These are phyloP conservation scores for Troides oblongomaculatus DNA, from an alignment of 2,888 invertebrate species.

Conservation along the genomic window DNA sequence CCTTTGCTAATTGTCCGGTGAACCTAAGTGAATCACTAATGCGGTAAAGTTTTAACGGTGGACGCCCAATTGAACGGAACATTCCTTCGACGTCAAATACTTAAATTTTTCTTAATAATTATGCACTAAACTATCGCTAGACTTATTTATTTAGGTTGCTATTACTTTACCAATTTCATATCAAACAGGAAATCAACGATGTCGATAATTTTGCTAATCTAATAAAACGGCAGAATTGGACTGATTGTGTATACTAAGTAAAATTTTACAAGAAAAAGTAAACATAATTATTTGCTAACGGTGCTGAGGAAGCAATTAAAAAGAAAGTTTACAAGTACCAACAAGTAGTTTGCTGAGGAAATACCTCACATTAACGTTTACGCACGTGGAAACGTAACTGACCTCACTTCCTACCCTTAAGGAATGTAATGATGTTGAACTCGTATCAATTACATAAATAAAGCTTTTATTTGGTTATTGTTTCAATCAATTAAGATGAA, in stretches of 20 bases:
- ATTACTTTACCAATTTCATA: background rate
- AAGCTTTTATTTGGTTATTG: slow-evolving; percentile 30
- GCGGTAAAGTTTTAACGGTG: slow-evolving; percentile 61
- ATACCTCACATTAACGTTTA: slow-evolving; percentile 18
- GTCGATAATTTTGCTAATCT: background rate
- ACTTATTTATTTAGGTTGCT: slow-evolving; percentile 9
- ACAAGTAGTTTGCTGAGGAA: slow-evolving; percentile 4
- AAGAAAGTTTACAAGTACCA: slow-evolving; percentile 14
- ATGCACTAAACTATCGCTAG: slow-evolving; percentile 31
- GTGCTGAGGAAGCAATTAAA: slow-evolving; percentile 5
- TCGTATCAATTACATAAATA: slow-evolving; percentile 37
- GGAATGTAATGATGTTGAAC: slow-evolving; percentile 18
- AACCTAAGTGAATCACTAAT: slow-evolving; percentile 75
- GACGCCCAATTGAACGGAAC: slow-evolving; percentile 46
- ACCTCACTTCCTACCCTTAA: slow-evolving; percentile 26
- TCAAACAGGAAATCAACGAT: background rate
- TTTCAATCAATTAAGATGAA: background rate
- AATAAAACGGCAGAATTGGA: too few relatives aligned
- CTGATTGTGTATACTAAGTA: too few relatives aligned
- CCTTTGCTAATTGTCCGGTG: slow-evolving; percentile 79
- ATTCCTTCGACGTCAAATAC: slow-evolving; percentile 46
- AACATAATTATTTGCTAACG: slow-evolving; percentile 3
- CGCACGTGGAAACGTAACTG: slow-evolving; percentile 25
- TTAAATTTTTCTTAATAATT: slow-evolving; percentile 30
- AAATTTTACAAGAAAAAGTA: background rate